Evolutionary conservation across 2,888 invertebrate genomes (phyloP).

Genomic region (Chloroclysta siterata): DNA sequence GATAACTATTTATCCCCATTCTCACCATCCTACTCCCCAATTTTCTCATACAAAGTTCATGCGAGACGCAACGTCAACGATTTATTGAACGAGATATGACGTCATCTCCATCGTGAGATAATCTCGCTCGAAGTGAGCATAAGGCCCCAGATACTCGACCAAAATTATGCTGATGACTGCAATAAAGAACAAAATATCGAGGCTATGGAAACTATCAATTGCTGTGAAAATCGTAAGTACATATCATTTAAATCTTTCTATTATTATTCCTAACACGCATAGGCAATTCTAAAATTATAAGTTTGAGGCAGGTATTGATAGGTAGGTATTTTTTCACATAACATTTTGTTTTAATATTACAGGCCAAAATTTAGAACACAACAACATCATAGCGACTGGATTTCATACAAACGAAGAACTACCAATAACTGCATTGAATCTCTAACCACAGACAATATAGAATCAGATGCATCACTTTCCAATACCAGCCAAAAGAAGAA

Average conservation of each 20-base stretch:
- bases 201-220: too few relatives aligned
- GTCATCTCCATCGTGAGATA: too few relatives aligned
- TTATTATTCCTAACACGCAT: background rate
- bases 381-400: background rate
- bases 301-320: background rate
- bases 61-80: too few relatives aligned
- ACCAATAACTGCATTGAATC: conserved; percentile 1
- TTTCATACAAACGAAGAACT: background rate
- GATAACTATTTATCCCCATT: too few relatives aligned
- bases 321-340: background rate
- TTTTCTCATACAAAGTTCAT: too few relatives aligned
- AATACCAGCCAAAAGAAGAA: conserved; percentile 15
- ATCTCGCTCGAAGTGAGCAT: too few relatives aligned
- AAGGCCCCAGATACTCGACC: too few relatives aligned
- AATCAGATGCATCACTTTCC: conserved; percentile 7
- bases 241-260: background rate
- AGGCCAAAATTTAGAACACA: conserved; percentile 1
- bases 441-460: conserved; percentile 6
- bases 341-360: background rate
- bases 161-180: too few relatives aligned
- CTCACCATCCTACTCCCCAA: too few relatives aligned
- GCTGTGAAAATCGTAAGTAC: background rate
- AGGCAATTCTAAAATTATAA: background rate
- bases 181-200: too few relatives aligned
- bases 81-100: too few relatives aligned